phyloP scores from a whole-genome alignment of 2,888 invertebrate species.

The Yponomeuta cagnagella region DNA sequence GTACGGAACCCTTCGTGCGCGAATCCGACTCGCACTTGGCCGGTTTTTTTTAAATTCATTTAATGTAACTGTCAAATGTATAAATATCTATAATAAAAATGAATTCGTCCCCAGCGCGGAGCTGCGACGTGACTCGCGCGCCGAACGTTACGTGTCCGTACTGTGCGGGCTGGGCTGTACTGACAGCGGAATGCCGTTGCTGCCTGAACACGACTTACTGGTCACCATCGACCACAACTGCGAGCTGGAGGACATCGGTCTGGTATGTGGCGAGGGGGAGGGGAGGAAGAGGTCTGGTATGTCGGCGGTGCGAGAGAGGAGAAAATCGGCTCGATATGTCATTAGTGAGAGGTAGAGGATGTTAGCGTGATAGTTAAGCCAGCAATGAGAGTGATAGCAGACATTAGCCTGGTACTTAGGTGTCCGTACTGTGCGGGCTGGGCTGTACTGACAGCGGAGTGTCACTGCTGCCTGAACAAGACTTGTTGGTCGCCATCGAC shows the following conservation, averaged over 20 bases:
- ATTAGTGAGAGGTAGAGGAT: no score
- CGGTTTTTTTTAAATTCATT: no score
- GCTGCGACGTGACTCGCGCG: slow-evolving; percentile 78
- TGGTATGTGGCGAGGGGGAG: slow-evolving; percentile 51
- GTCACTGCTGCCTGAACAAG: slow-evolving; percentile 87
- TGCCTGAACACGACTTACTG: slow-evolving; percentile 90
- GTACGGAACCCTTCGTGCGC: no score
- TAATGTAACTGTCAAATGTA: no score
- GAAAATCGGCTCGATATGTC: no score
- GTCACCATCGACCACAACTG: slow-evolving; percentile 86
- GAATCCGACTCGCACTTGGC: no score
- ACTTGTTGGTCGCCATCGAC: slow-evolving; percentile 87
- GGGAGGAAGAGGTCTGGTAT: no score
- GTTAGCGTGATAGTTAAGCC: no score
- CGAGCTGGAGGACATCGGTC: slow-evolving; percentile 77
- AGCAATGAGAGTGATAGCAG: no score
- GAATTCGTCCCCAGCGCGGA: slow-evolving; percentile 72
- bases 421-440: slow-evolving; percentile 89
- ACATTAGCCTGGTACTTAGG: slow-evolving; percentile 56
- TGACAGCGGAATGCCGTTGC: slow-evolving; percentile 71
- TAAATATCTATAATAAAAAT: neutral
- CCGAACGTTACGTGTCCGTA: slow-evolving; percentile 82
- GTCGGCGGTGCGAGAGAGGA: no score
- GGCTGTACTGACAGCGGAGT: slow-evolving; percentile 76
- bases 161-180: slow-evolving; percentile 90